These are phyloP conservation scores for Astyanax mexicanus DNA, from an alignment of 2,797 vertebrate genomes.

Conservation along the genomic window DNA sequence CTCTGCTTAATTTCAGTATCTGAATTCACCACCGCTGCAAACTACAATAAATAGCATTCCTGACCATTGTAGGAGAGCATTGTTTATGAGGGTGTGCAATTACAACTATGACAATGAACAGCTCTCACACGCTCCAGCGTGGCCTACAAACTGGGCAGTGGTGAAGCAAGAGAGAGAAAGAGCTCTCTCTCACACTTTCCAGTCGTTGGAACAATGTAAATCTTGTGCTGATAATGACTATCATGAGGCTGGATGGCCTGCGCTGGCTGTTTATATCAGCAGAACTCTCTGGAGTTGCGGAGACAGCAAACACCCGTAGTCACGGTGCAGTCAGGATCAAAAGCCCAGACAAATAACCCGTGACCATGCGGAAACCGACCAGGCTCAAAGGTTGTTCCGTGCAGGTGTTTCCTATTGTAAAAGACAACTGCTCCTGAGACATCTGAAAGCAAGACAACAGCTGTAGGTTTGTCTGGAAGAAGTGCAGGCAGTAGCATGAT, in stretches of 20 bases:
- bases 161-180: background rate
- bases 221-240: constrained; percentile 30
- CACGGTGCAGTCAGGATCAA: constrained; percentile 30
- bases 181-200: constrained; percentile 13
- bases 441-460: constrained; percentile 5
- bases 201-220: constrained; percentile 26
- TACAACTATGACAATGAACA: background rate
- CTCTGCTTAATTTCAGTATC: too few species aligned
- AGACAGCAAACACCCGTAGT: constrained; percentile 25
- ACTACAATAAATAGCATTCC: background rate
- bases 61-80: background rate
- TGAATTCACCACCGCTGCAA: too few species aligned
- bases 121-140: background rate
- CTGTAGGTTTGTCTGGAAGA: background rate
- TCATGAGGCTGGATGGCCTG: constrained; percentile 19
- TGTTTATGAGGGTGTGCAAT: background rate
- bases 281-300: constrained; percentile 8
- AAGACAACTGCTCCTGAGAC: constrained; percentile 3
- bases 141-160: background rate
- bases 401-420: constrained; percentile 48
- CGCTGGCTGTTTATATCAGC: constrained; percentile 10
- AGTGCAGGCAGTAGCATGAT: background rate
- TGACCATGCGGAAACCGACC: constrained; percentile 28
- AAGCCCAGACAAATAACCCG: constrained; percentile 31
- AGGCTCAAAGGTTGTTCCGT: constrained; percentile 34